A percentile compares a stretch with the other conserved stretches of the same genome.
Evolutionary conservation across 2,888 invertebrate genomes (phyloP).

Genomic region (Drosophila limbata): DNA sequence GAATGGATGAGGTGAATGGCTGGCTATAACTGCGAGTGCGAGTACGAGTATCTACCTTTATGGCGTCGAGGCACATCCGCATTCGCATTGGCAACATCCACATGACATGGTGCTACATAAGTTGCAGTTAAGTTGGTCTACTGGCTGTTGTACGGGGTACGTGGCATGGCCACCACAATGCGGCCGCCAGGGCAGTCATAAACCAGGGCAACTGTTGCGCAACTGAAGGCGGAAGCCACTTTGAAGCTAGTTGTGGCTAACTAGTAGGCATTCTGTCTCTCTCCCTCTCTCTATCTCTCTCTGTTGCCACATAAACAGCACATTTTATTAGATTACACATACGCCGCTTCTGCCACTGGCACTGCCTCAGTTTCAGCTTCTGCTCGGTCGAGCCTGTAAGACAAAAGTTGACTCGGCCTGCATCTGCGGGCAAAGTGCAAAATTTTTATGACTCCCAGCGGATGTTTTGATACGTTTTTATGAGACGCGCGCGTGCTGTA

Average conservation of each 20-base stretch:
- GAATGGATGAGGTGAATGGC: background rate
- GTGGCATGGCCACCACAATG: constrained; percentile 45
- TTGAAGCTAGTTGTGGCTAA: constrained; percentile 62
- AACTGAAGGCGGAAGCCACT: constrained; percentile 47
- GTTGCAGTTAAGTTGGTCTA: constrained; percentile 58
- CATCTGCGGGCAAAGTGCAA: constrained; percentile 73
- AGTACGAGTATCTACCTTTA: constrained; percentile 29
- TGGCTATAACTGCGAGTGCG: constrained; percentile 3
- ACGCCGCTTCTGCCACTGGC: constrained; percentile 51
- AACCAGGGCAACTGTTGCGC: constrained; percentile 77
- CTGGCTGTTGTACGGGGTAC: constrained; percentile 14
- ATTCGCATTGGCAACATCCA: constrained; percentile 8
- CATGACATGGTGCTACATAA: constrained; percentile 37
- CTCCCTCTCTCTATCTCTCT: background rate
- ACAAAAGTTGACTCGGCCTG: constrained; percentile 38
- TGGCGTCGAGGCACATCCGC: constrained; percentile 13
- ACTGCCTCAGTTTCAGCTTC: background rate
- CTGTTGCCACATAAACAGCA: constrained; percentile 77
- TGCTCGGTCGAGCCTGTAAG: constrained; percentile 20
- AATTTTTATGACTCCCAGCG: constrained; percentile 81
- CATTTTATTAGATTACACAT: constrained; percentile 81
- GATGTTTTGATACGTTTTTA: constrained; percentile 82
- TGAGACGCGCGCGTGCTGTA: constrained; percentile 81
- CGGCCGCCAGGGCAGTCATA: constrained; percentile 59
- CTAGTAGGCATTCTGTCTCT: constrained; percentile 43